These are phyloP conservation scores for Sebastes matsubarae DNA, from an alignment of 2,797 vertebrate species.

Conservation along the genomic window DNA sequence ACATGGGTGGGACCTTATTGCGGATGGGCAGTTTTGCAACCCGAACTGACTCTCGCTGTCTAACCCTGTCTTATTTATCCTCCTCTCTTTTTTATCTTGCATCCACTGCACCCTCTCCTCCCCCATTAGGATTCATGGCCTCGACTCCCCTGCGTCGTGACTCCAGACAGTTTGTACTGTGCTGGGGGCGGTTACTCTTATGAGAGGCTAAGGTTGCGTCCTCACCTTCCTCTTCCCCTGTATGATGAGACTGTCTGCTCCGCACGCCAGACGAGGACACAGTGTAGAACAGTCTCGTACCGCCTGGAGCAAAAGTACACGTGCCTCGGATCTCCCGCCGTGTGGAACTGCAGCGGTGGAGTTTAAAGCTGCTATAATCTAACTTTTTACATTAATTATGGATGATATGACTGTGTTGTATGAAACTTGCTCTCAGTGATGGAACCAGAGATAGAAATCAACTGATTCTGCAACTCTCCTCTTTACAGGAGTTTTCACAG, in stretches of 20 bases:
- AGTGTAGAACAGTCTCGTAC: background rate
- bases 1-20: slow-evolving; percentile 44
- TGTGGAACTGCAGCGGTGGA: background rate
- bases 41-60: background rate
- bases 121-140: slow-evolving; percentile 22
- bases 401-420: background rate
- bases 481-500: background rate
- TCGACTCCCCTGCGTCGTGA: background rate
- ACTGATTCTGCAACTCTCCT: background rate
- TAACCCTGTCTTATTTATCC: background rate
- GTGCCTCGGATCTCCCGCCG: background rate
- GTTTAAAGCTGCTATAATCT: background rate
- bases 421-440: background rate
- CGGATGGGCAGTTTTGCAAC: slow-evolving; percentile 16
- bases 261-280: slow-evolving; percentile 17
- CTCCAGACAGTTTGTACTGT: slow-evolving; percentile 24
- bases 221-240: slow-evolving; percentile 8
- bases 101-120: background rate
- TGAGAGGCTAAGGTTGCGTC: slow-evolving; percentile 3
- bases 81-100: background rate
- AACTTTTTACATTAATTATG: background rate
- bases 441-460: background rate
- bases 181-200: background rate
- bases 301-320: slow-evolving; percentile 1
- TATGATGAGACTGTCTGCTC: slow-evolving; percentile 2